Conservation (phyloP, 2,888 invertebrate species). For the Stenichneumon culpator region DNA sequence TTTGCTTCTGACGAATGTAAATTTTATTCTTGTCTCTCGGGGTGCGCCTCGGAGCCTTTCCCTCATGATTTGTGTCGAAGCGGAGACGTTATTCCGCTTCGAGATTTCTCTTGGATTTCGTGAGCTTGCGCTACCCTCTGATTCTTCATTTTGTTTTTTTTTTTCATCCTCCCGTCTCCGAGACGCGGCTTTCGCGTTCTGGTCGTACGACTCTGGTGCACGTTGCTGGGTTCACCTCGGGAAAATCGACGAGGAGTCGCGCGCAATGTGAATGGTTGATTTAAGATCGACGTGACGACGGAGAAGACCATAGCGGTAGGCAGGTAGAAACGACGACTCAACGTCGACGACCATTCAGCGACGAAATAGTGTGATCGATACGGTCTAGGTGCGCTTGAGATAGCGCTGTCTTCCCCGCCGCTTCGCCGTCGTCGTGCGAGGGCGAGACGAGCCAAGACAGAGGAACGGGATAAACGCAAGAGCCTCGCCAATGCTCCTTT, state of each 20-base stretch:
- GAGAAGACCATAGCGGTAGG: slow-evolving; percentile 11
- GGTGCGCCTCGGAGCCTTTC: slow-evolving; percentile 20
- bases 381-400: slow-evolving; percentile 24
- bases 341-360: slow-evolving; percentile 10
- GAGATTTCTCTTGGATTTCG: slow-evolving; percentile 40
- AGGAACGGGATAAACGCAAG: slow-evolving; percentile 26
- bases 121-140: slow-evolving; percentile 5
- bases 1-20: slow-evolving; percentile 54
- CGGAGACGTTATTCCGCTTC: slow-evolving; percentile 32
- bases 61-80: slow-evolving; percentile 61
- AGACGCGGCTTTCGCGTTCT: not conserved
- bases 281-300: slow-evolving; percentile 39
- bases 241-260: slow-evolving; percentile 53
- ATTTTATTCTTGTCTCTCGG: slow-evolving; percentile 61
- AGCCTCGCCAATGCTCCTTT: slow-evolving; percentile 48
- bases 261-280: slow-evolving; percentile 33
- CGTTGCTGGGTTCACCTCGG: slow-evolving; percentile 19
- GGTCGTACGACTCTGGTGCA: slow-evolving; percentile 8
- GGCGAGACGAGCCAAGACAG: slow-evolving; percentile 3
- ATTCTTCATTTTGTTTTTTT: slow-evolving; percentile 10
- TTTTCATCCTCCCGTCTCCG: not conserved
- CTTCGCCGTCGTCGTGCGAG: slow-evolving; percentile 2
- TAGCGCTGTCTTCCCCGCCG: not conserved
- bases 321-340: slow-evolving; percentile 39
- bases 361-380: slow-evolving; percentile 68